Evolutionary conservation across 2,888 invertebrate genomes (phyloP).

Genomic region (Azorinus chamasolen): DNA sequence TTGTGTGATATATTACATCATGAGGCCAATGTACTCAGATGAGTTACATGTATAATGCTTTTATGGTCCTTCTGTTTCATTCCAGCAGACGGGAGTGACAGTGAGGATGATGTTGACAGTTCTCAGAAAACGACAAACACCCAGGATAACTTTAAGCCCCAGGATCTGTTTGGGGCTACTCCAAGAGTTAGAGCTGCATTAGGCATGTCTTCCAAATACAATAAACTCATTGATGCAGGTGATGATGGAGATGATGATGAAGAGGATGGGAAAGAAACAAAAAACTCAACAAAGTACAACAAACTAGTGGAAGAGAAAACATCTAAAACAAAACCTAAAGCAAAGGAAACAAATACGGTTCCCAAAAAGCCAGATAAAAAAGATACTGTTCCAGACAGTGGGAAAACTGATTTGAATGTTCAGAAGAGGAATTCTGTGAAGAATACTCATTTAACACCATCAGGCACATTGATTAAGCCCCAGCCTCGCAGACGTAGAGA

Average conservation of each 20-base stretch:
- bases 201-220: constrained; percentile 91
- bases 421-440: constrained; percentile 31
- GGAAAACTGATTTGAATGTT: constrained; percentile 8
- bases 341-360: no score
- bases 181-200: constrained; percentile 79
- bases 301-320: constrained; percentile 35
- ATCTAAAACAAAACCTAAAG: constrained; percentile 5
- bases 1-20: no score
- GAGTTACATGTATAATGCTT: no score
- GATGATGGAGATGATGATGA: constrained; percentile 83
- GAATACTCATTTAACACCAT: constrained; percentile 43
- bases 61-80: not conserved
- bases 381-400: not conserved
- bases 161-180: constrained; percentile 72
- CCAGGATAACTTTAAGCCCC: constrained; percentile 59
- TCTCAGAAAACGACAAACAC: constrained; percentile 11
- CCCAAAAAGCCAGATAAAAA: no score
- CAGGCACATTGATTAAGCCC: constrained; percentile 30
- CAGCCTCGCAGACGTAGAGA: constrained; percentile 64
- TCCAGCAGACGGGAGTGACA: constrained; percentile 51
- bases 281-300: constrained; percentile 36
- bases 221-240: constrained; percentile 89
- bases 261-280: constrained; percentile 40
- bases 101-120: constrained; percentile 18
- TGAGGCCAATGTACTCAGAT: no score